Base-by-base conservation (phyloP, 2,113 vertebrate genomes). In the Zootoca vivipara region DNA sequence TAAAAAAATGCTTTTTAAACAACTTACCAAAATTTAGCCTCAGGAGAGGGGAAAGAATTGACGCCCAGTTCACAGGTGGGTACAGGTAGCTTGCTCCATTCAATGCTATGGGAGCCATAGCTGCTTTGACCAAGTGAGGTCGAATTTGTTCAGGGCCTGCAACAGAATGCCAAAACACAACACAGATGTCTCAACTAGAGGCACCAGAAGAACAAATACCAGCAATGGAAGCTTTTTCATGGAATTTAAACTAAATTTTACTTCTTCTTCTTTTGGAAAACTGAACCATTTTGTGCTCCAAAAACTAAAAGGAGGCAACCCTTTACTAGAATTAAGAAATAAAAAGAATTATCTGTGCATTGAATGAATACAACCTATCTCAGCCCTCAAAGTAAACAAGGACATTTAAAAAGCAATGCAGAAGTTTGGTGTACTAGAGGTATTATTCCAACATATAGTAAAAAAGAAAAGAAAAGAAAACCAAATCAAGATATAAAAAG, bases 11-110 rank as follows among this genome's bases (percentile, higher is more conserved):
- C 58, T 62, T 62, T 62, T 73, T 38, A 46, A 10, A 74, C 35
- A 85, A 86, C 88, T 97, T 96, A 99, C 99, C 98, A 58, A 99
- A 99, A 93, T 98, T 96, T 26, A 99, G 96, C 52, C 99, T 98
- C 98, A 99, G 98, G 65, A 99, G 96, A 83, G 99, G 98, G 78
- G 98, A 98, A 83, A 99, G 97, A 79, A 98, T 86, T 0, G 97
- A 95, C 10, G 97, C 98, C 98, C 98, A 99, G 94, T 99, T 99
- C 85, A 98, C 95, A 75, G 99, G 98, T 12, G 99, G 99, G 92
- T 97, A 99, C 92, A 99, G 98, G 94, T 97, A 95, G 62, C 85
- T 97, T 85, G 95, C 91, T 75, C 98, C 98, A 52, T 97, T 96
- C n/a, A 95, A 38, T 1, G 97, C 95, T 92, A 99, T 93, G 4